phyloP scores from a whole-genome alignment of 2,888 invertebrate species.

The Mythimna loreyi region DNA sequence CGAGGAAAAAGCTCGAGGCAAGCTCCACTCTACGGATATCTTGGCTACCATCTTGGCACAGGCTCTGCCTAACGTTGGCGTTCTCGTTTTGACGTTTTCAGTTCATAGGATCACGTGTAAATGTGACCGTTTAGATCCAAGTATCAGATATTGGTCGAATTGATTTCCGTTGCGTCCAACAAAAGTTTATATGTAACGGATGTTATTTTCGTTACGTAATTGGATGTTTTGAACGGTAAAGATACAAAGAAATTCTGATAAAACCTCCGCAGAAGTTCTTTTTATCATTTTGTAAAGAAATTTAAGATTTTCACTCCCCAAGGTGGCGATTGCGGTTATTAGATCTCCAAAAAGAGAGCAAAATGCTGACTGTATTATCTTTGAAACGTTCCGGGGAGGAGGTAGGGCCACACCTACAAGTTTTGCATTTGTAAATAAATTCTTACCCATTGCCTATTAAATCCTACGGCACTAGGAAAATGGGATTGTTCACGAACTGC shows the following conservation, averaged over 20 bases:
- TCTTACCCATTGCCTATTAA: constrained; percentile 27
- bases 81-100: constrained; percentile 66
- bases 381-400: constrained; percentile 18
- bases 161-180: constrained; percentile 25
- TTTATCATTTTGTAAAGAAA: constrained; percentile 26
- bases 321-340: constrained; percentile 37
- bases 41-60: constrained; percentile 77
- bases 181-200: constrained; percentile 14
- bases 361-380: constrained; percentile 32
- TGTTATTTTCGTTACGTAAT: constrained; percentile 28
- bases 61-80: constrained; percentile 66
- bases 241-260: background rate
- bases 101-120: constrained; percentile 58
- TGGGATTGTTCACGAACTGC: constrained; percentile 28
- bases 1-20: constrained; percentile 76
- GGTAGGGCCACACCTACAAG: constrained; percentile 27
- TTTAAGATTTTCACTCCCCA: constrained; percentile 7
- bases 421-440: constrained; percentile 31
- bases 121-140: constrained; percentile 49
- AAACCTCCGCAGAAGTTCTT: constrained; percentile 6
- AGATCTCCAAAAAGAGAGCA: constrained; percentile 12
- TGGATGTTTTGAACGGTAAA: constrained; percentile 18
- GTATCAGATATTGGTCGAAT: constrained; percentile 35
- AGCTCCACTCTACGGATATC: constrained; percentile 73
- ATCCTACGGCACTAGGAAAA: constrained; percentile 19